Evolutionary conservation across 2,797 vertebrate genomes (phyloP).

Genomic region (Sus cebifrons): DNA sequence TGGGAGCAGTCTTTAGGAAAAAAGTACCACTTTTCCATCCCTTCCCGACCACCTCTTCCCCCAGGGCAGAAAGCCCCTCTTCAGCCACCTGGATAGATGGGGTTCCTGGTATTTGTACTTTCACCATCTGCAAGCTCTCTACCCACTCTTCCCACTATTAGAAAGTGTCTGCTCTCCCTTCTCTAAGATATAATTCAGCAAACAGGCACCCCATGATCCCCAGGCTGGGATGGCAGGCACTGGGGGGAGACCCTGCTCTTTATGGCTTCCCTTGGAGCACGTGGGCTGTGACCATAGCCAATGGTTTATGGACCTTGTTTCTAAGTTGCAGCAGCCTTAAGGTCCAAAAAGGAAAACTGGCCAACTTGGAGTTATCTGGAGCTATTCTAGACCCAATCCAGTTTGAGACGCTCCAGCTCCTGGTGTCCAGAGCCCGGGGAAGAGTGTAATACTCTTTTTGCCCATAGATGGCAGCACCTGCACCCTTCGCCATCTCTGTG

Average conservation of each 20-base stretch:
- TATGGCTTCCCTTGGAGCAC: not conserved
- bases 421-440: not conserved
- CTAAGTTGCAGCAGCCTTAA: slow-evolving; percentile 11
- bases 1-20: not conserved
- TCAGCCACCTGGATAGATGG: not conserved
- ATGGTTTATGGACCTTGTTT: slow-evolving; percentile 45
- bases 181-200: not conserved
- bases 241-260: not conserved
- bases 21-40: not conserved
- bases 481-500: not conserved
- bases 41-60: accelerated
- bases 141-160: not conserved
- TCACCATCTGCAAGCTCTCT: not conserved
- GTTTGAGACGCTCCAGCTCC: not conserved
- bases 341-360: slow-evolving; percentile 31
- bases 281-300: not conserved
- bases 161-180: not conserved
- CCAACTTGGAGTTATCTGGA: not conserved
- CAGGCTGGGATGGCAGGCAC: not conserved
- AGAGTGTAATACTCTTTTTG: not conserved
- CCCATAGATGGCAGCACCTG: slow-evolving; percentile 80
- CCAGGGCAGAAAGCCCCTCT: not conserved
- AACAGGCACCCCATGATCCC: too few relatives aligned
- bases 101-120: not conserved
- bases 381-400: not conserved